A percentile compares a stretch with the other conserved stretches of the same genome.
These are phyloP conservation scores for Coluber constrictor DNA, from an alignment of 2,797 vertebrate species.

Conservation along the genomic window DNA sequence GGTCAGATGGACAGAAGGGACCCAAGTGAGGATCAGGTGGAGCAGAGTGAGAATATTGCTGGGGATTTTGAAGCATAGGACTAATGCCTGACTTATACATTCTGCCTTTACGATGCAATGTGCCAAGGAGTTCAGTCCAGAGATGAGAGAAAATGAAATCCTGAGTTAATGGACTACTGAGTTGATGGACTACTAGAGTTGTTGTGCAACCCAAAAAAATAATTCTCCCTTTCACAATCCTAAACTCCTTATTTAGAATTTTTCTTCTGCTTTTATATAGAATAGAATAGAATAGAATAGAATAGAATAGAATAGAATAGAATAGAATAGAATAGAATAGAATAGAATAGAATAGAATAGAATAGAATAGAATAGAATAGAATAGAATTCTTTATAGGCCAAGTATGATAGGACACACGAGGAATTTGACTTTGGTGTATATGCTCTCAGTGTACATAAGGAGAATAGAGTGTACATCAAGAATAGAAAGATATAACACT, in stretches of 20 bases:
- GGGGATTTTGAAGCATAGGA: background rate
- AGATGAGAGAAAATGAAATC: background rate
- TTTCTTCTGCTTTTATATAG: background rate
- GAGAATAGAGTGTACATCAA: no score
- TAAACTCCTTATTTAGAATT: background rate
- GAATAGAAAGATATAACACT: no score
- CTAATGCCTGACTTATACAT: background rate
- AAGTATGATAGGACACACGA: no score
- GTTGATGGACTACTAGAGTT: background rate
- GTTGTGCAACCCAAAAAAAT: background rate
- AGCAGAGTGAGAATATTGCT: background rate
- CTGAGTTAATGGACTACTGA: background rate
- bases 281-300: no score
- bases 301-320: no score
- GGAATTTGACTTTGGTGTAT: no score
- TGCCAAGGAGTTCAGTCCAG: background rate
- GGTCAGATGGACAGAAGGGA: background rate
- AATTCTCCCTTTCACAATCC: background rate
- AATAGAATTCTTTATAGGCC: no score
- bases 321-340: no score
- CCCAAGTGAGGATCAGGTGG: background rate
- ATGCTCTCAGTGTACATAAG: no score
- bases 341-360: no score
- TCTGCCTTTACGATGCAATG: background rate
- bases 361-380: no score